Conservation (phyloP, 2,797 vertebrate species). For the Enteromius fasciolatus region DNA sequence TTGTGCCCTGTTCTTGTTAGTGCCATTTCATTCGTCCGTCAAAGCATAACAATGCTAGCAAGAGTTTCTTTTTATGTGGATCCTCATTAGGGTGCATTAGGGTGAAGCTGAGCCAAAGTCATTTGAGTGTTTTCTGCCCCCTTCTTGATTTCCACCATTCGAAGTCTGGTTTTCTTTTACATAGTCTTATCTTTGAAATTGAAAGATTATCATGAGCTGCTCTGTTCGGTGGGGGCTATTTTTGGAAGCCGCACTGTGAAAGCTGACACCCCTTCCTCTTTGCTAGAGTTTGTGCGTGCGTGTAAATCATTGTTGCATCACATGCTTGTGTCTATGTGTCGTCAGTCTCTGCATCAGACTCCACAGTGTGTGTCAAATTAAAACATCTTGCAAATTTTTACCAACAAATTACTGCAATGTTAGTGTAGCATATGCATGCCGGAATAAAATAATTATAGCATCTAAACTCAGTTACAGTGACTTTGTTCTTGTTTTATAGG, state of each 20-base stretch:
- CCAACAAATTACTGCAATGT: neutral
- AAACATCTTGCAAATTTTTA: conserved; percentile 5
- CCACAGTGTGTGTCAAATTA: conserved; percentile 16
- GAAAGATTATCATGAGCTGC: conserved; percentile 76
- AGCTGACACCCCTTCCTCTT: conserved; percentile 73
- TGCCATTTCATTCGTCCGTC: neutral
- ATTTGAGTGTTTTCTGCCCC: conserved; percentile 60
- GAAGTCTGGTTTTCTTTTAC: conserved; percentile 68
- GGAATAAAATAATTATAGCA: conserved; percentile 17
- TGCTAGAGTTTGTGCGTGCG: conserved; percentile 35
- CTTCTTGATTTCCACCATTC: conserved; percentile 61
- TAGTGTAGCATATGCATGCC: neutral
- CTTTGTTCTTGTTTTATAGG: conserved; percentile 34
- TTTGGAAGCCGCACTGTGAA: conserved; percentile 74
- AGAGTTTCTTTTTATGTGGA: neutral
- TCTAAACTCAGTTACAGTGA: conserved; percentile 22
- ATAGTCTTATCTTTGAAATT: conserved; percentile 75
- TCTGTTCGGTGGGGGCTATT: conserved; percentile 76
- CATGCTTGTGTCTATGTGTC: conserved; percentile 17
- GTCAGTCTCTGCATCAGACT: conserved; percentile 20
- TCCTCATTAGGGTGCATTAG: conserved; percentile 16
- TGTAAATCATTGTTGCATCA: conserved; percentile 40
- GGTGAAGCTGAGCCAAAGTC: conserved; percentile 21
- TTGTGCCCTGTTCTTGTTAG: neutral
- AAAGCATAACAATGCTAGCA: neutral